Conservation (phyloP, 2,888 invertebrate species). For the Lasioglossum calceatum region DNA sequence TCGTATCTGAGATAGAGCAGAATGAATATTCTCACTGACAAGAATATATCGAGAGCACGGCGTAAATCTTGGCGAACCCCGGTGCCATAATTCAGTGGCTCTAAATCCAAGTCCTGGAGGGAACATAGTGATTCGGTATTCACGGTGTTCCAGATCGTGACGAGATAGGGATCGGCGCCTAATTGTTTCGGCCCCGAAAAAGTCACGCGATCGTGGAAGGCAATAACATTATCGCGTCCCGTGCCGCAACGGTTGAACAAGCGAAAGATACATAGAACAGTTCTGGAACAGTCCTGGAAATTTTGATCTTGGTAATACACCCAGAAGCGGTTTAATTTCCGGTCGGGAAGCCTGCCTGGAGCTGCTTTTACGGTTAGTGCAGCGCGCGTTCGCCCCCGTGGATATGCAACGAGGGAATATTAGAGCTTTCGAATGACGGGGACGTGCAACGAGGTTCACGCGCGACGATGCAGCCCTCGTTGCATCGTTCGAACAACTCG, state of each 20-base stretch:
- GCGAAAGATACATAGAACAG: not conserved
- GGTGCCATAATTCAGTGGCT: not conserved
- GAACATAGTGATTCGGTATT: not conserved
- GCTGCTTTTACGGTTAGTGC: not conserved
- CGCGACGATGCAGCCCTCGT: constrained; percentile 30
- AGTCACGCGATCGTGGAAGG: constrained; percentile 18
- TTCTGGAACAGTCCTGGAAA: not conserved
- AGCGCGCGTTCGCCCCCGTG: not conserved
- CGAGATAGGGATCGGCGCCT: not conserved
- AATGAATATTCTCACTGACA: not conserved
- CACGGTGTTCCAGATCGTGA: not conserved
- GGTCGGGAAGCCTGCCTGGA: not conserved
- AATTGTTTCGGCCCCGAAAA: constrained; percentile 24
- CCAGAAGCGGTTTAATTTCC: constrained; percentile 8
- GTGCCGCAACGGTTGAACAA: not conserved
- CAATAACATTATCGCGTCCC: constrained; percentile 13
- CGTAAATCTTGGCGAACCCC: not conserved
- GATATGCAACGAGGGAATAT: constrained; percentile 19
- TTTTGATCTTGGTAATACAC: not conserved
- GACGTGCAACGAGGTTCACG: constrained; percentile 46
- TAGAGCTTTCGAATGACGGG: constrained; percentile 34
- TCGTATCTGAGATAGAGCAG: not conserved
- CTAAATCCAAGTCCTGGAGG: not conserved
- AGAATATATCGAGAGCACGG: not conserved
- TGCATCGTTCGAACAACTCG: not conserved